phyloP scores from a whole-genome alignment of 2,113 vertebrate species.

The Eurypyga helias region DNA sequence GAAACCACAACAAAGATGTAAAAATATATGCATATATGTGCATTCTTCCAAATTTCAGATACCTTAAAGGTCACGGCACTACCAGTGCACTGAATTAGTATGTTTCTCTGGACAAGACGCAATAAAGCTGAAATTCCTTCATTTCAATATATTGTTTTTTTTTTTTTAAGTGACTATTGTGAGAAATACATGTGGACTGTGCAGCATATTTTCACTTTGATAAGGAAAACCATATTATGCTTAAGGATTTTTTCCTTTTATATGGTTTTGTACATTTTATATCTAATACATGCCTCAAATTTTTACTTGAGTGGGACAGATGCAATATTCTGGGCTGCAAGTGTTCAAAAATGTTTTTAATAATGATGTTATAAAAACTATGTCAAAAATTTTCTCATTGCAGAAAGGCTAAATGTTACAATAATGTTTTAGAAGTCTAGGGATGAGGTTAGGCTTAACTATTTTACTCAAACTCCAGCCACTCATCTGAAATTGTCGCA shows the following conservation, averaged over 20 bases:
- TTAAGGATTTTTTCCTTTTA: background rate
- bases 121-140: conserved; percentile 2
- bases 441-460: background rate
- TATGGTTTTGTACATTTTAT: background rate
- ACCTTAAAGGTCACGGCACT: background rate
- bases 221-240: background rate
- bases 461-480: background rate
- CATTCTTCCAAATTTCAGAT: background rate
- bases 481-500: background rate
- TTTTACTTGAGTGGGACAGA: background rate
- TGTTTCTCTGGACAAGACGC: background rate
- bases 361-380: background rate
- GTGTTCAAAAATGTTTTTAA: background rate
- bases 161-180: background rate
- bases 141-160: background rate
- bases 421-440: background rate
- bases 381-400: background rate
- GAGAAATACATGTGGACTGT: background rate
- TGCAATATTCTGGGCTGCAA: background rate
- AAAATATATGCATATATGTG: conserved; percentile 30
- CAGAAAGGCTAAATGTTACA: background rate
- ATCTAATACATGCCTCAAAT: background rate
- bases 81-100: background rate
- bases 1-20: conserved; percentile 55
- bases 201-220: background rate